A percentile compares a stretch with the other conserved stretches of the same genome.
These are phyloP conservation scores for Porites lobata DNA, from an alignment of 92 coral and sea anemone genomes.

Conservation along the genomic window DNA sequence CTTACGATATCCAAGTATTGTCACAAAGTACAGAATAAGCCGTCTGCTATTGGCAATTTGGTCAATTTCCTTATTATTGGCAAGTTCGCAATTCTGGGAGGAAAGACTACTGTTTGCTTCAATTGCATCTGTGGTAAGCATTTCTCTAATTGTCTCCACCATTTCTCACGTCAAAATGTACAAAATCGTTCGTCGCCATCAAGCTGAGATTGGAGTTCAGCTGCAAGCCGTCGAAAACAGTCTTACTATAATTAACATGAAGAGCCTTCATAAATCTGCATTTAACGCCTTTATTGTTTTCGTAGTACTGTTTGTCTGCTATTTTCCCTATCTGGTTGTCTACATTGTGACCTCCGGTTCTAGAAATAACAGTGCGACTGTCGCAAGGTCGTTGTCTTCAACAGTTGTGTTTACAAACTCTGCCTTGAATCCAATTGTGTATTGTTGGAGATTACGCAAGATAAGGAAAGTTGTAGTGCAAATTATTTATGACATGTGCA, in stretches of 20 bases:
- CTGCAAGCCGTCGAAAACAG: slow-evolving; percentile 9
- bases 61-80: neutral
- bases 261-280: neutral
- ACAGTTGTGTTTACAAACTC: slow-evolving; percentile 19
- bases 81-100: slow-evolving; percentile 15
- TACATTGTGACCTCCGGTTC: neutral
- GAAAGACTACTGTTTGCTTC: neutral
- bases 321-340: slow-evolving; percentile 10
- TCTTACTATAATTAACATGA: neutral
- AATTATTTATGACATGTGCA: neutral
- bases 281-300: slow-evolving; percentile 17
- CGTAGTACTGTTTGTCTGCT: neutral
- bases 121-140: neutral
- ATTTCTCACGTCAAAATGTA: slow-evolving; percentile 12
- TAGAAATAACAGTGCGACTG: neutral
- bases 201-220: slow-evolving; percentile 14
- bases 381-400: neutral
- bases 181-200: slow-evolving; percentile 19
- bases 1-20: slow-evolving; percentile 3
- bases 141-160: neutral
- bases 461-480: neutral
- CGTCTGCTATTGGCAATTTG: neutral
- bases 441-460: slow-evolving; percentile 4
- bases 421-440: neutral
- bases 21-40: neutral